A percentile compares a stretch with the other conserved stretches of the same genome.
Evolutionary conservation across 2,888 invertebrate species (phyloP).

Genomic region (Diadegma fenestrale): DNA sequence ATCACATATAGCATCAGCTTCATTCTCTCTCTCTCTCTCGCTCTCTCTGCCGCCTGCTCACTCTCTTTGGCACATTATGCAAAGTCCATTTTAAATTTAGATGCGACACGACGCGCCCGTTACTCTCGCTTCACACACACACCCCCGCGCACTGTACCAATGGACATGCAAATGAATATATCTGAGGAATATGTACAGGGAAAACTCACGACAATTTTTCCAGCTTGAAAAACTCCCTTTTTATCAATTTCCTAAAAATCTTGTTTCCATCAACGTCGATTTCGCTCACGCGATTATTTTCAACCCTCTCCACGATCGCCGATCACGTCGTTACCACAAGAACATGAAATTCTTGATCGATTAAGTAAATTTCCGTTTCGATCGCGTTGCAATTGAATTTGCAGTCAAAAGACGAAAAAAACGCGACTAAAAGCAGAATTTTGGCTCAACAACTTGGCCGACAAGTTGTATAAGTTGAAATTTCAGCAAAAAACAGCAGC

Average conservation of each 20-base stretch:
- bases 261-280: not conserved
- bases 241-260: not conserved
- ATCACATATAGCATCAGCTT: slow-evolving; percentile 61
- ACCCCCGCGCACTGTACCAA: not conserved
- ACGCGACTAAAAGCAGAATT: too few species aligned
- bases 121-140: slow-evolving; percentile 11
- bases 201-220: not conserved
- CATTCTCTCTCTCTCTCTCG: slow-evolving; percentile 31
- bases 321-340: too few species aligned
- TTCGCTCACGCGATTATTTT: not conserved
- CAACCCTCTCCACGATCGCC: not conserved
- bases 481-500: too few species aligned
- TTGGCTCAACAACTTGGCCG: too few species aligned
- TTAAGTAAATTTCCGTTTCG: not conserved
- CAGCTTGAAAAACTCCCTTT: not conserved
- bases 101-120: slow-evolving; percentile 74
- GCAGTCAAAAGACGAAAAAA: too few species aligned
- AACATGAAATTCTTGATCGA: not conserved
- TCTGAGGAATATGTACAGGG: not conserved
- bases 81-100: slow-evolving; percentile 84
- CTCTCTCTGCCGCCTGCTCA: slow-evolving; percentile 31
- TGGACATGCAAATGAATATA: not conserved
- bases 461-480: too few species aligned
- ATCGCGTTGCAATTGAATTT: too few species aligned
- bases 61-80: slow-evolving; percentile 81